Conservation (phyloP, 2,113 vertebrate species). For the Corydoras sp. region DNA sequence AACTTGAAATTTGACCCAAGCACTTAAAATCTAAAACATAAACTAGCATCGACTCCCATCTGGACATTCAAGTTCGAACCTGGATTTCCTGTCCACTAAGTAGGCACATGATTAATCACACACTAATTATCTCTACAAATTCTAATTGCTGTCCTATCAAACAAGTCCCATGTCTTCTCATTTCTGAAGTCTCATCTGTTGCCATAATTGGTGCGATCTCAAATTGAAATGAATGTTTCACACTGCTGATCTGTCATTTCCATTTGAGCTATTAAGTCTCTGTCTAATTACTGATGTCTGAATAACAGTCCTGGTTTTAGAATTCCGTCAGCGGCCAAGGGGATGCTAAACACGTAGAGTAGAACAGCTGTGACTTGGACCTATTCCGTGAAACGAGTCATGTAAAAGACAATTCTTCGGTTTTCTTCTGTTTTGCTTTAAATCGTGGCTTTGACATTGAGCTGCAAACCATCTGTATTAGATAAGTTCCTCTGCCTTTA, state of each 20-base stretch:
- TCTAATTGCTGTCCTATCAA: constrained; percentile 37
- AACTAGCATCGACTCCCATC: background rate
- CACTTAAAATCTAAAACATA: background rate
- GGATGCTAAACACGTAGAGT: constrained; percentile 18
- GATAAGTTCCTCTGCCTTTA: too few relatives aligned
- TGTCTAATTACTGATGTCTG: constrained; percentile 38
- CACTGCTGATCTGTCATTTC: constrained; percentile 29
- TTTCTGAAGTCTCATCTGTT: constrained; percentile 45
- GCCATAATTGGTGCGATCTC: constrained; percentile 31
- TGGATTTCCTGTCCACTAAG: constrained; percentile 24
- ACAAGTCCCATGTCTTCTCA: constrained; percentile 40
- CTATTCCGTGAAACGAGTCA: background rate
- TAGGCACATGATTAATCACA: constrained; percentile 41
- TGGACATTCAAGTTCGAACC: constrained; percentile 10
- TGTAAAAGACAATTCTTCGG: background rate
- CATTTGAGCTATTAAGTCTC: constrained; percentile 33
- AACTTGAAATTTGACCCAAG: too few relatives aligned
- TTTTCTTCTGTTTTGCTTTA: background rate
- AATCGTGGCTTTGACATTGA: background rate
- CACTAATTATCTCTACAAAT: constrained; percentile 42
- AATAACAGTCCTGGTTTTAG: constrained; percentile 29
- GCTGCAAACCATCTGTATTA: background rate
- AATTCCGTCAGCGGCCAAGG: constrained; percentile 16
- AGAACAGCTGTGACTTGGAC: constrained; percentile 7
- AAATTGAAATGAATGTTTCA: constrained; percentile 43